Conservation (phyloP, 2,797 vertebrate species). For the Saxicola maurus region DNA sequence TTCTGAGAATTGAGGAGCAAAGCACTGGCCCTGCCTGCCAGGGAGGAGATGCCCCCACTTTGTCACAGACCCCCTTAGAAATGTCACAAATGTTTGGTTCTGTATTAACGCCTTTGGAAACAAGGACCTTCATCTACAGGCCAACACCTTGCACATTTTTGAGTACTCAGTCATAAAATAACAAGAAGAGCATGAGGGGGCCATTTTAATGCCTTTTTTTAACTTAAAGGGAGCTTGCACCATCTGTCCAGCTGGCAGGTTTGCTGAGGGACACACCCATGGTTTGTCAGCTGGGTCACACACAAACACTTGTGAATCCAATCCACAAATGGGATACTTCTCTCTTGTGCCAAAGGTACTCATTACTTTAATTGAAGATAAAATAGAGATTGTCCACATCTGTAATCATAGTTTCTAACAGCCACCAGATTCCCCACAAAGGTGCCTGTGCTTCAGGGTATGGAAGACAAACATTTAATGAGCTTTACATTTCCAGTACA, state of each 20-base stretch:
- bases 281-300: background rate
- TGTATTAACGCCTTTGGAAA: background rate
- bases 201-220: background rate
- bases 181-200: background rate
- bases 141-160: background rate
- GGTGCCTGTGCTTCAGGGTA: background rate
- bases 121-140: background rate
- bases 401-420: background rate
- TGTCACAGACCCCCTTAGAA: background rate
- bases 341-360: background rate
- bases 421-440: background rate
- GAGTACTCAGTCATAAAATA: background rate
- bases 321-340: background rate
- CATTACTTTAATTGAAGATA: background rate
- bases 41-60: background rate
- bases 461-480: background rate
- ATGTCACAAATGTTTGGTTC: background rate
- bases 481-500: background rate
- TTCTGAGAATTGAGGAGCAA: background rate
- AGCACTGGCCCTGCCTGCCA: background rate
- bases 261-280: background rate
- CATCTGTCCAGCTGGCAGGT: background rate
- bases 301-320: background rate
- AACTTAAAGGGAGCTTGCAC: background rate
- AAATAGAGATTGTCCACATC: background rate